phyloP scores from a whole-genome alignment of 2,797 vertebrate genomes.

The Danio tinwini region DNA sequence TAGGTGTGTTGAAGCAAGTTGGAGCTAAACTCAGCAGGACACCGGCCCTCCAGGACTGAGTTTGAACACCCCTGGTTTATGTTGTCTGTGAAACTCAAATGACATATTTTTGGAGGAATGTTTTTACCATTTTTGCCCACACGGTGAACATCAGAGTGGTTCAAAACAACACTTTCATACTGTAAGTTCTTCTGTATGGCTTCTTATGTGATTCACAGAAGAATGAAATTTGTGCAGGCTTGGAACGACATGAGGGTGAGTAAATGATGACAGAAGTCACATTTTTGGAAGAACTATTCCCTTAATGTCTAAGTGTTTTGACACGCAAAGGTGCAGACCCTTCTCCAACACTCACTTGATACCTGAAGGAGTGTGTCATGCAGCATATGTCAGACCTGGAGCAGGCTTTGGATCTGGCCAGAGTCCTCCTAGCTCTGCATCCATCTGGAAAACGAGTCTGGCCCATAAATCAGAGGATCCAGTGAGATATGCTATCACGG shows the following conservation, averaged over 20 bases:
- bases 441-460: constrained; percentile 75
- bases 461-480: constrained; percentile 68
- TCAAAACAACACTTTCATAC: no score
- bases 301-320: constrained; percentile 40
- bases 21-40: no score
- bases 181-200: not conserved
- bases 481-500: constrained; percentile 54
- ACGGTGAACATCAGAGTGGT: no score
- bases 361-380: constrained; percentile 45
- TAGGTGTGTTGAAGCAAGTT: no score
- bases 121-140: no score
- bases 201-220: not conserved
- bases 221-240: not conserved
- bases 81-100: no score
- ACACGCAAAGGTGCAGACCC: constrained; percentile 48
- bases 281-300: not conserved
- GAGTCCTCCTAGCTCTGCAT: constrained; percentile 59
- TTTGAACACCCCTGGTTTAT: no score
- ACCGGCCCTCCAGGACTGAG: no score
- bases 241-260: not conserved
- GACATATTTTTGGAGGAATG: no score
- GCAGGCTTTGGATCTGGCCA: constrained; percentile 56
- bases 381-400: constrained; percentile 45
- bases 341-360: constrained; percentile 18
- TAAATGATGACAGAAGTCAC: constrained; percentile 10